A percentile compares a stretch with the other conserved stretches of the same genome.
These are phyloP conservation scores for Kryptolebias ocellatus DNA, from an alignment of 2,797 vertebrate species.

Conservation along the genomic window DNA sequence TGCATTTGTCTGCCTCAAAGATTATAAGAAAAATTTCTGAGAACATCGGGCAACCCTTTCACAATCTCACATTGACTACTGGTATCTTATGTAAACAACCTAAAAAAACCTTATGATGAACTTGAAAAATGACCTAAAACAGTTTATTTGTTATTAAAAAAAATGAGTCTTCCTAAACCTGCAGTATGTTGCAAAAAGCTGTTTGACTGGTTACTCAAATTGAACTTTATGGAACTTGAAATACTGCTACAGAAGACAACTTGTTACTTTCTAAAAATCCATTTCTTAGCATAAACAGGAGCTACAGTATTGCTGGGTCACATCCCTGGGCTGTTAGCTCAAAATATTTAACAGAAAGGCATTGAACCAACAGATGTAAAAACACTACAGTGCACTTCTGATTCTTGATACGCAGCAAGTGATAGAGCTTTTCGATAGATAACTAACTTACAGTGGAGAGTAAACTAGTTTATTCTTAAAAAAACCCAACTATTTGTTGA, in stretches of 20 bases:
- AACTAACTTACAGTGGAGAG: not conserved
- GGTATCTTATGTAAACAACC: no score
- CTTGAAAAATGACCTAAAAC: no score
- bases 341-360: not conserved
- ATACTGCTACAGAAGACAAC: constrained; percentile 10
- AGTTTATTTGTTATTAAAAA: no score
- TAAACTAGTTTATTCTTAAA: not conserved
- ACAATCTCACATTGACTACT: no score
- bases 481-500: not conserved
- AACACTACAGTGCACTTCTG: not conserved
- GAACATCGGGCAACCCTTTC: no score
- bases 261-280: not conserved
- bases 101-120: no score
- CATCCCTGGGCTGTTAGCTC: constrained; percentile 1
- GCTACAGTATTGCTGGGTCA: not conserved
- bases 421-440: not conserved
- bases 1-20: no score
- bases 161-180: no score
- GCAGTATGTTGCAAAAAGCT: no score
- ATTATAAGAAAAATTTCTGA: no score
- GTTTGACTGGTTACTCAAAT: not conserved
- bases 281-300: not conserved
- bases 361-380: constrained; percentile 4
- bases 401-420: not conserved
- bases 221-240: constrained; percentile 10